Percentiles rank a stretch among this genome's conserved stretches.
Evolutionary conservation across 2,797 vertebrate species (phyloP).

Genomic region (Channallabes apus): DNA sequence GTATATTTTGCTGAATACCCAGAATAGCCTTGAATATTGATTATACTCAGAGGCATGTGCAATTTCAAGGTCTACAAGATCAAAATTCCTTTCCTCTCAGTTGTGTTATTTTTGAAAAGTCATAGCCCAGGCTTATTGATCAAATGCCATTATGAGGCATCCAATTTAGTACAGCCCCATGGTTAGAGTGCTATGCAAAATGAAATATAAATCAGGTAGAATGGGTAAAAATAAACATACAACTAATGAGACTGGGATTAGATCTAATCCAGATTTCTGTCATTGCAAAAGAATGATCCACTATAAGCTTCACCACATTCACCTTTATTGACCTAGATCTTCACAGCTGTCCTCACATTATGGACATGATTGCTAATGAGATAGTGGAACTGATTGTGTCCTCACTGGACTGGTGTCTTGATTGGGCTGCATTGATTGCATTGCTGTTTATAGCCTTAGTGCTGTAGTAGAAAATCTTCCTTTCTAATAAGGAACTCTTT

Average conservation of each 20-base stretch:
- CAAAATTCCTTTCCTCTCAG: slow-evolving; percentile 15
- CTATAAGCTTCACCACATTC: background rate
- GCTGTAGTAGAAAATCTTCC: background rate
- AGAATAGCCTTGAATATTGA: slow-evolving; percentile 37
- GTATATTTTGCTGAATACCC: slow-evolving; percentile 25
- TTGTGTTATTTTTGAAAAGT: slow-evolving; percentile 16
- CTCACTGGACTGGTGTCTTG: background rate
- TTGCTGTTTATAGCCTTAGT: background rate
- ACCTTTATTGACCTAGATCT: background rate
- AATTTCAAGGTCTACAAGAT: slow-evolving; percentile 11
- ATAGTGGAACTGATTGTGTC: background rate
- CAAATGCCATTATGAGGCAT: background rate
- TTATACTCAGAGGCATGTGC: slow-evolving; percentile 26
- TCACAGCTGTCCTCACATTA: background rate
- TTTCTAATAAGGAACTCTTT: background rate
- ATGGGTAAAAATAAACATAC: slow-evolving; percentile 15
- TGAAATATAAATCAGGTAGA: background rate
- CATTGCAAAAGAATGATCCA: background rate
- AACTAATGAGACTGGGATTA: slow-evolving; percentile 3
- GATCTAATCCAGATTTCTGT: background rate
- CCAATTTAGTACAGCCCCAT: background rate
- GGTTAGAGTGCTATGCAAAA: background rate
- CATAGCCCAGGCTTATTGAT: slow-evolving; percentile 23
- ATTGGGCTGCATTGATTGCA: slow-evolving; percentile 11
- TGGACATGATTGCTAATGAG: background rate